Evolutionary conservation across 1,140 invertebrate species (phyloP).

Genomic region (Eumaeus atala): DNA sequence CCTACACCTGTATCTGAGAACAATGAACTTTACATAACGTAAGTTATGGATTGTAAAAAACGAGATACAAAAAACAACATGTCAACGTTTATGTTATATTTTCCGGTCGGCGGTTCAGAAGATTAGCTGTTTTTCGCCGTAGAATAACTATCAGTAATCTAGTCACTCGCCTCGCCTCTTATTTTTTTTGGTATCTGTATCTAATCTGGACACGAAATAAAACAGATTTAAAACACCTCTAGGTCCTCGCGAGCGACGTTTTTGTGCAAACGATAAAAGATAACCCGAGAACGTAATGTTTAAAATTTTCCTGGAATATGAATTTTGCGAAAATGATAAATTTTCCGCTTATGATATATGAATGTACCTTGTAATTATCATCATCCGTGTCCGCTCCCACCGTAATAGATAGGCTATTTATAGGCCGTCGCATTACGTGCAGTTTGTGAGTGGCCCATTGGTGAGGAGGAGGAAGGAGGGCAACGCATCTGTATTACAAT

Average conservation of each 20-base stretch:
- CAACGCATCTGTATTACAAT: too few species aligned
- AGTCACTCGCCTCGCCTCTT: slow-evolving; percentile 33
- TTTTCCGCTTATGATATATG: neutral
- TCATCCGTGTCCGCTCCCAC: too few species aligned
- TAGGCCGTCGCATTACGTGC: too few species aligned
- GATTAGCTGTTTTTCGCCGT: neutral
- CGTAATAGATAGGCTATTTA: too few species aligned
- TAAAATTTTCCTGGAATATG: neutral
- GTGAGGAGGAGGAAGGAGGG: too few species aligned
- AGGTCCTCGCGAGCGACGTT: slow-evolving; percentile 4
- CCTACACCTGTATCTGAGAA: slow-evolving; percentile 40
- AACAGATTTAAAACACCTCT: slow-evolving; percentile 28
- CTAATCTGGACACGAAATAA: slow-evolving; percentile 33
- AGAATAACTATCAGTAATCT: slow-evolving; percentile 38
- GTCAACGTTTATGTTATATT: slow-evolving; percentile 11
- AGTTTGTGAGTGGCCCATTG: too few species aligned
- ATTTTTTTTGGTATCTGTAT: slow-evolving; percentile 41
- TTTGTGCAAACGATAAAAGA: neutral
- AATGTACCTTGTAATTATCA: too few species aligned
- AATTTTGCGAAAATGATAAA: neutral
- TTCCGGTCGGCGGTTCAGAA: neutral
- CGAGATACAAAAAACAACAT: neutral
- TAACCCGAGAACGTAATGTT: neutral
- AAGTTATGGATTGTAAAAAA: slow-evolving; percentile 15
- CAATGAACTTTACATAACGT: slow-evolving; percentile 43